These are phyloP conservation scores for Setipinna tenuifilis DNA, from an alignment of 2,797 vertebrate genomes.

Conservation along the genomic window DNA sequence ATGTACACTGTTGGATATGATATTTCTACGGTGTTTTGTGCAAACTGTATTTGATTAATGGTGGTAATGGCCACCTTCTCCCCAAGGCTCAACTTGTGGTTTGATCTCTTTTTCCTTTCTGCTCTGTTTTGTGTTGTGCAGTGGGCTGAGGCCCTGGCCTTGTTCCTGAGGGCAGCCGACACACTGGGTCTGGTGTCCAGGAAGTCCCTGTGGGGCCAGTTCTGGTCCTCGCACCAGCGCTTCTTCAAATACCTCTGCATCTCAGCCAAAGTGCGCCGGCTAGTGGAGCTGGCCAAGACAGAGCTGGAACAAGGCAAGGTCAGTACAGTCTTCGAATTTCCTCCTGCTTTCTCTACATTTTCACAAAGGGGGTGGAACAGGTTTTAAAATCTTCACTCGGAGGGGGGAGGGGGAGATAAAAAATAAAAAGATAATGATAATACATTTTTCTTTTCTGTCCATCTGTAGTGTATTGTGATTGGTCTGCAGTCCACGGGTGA, in stretches of 20 bases:
- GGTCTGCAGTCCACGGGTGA: conserved; percentile 97
- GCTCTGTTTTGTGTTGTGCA: conserved; percentile 59
- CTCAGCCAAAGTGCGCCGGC: conserved; percentile 91
- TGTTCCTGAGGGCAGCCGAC: conserved; percentile 91
- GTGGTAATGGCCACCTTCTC: neutral
- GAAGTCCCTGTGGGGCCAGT: conserved; percentile 97
- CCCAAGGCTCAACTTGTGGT: neutral
- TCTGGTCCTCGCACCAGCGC: conserved; percentile 97
- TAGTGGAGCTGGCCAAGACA: conserved; percentile 88
- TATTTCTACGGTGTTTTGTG: too few species aligned
- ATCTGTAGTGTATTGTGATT: conserved; percentile 89
- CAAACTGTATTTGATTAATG: neutral
- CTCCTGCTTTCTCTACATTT: neutral
- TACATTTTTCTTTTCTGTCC: neutral
- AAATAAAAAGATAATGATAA: too few species aligned
- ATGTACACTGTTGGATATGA: neutral
- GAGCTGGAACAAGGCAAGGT: conserved; percentile 91
- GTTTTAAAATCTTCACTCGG: neutral
- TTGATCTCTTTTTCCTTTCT: neutral
- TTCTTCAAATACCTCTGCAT: conserved; percentile 99
- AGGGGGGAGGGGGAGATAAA: too few species aligned
- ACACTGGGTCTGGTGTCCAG: conserved; percentile 90
- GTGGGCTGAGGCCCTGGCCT: conserved; percentile 91
- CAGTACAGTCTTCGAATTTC: conserved; percentile 15
- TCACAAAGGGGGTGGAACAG: neutral